These are phyloP conservation scores for Siniperca chuatsi DNA, from an alignment of 2,113 vertebrate genomes.

Conservation along the genomic window DNA sequence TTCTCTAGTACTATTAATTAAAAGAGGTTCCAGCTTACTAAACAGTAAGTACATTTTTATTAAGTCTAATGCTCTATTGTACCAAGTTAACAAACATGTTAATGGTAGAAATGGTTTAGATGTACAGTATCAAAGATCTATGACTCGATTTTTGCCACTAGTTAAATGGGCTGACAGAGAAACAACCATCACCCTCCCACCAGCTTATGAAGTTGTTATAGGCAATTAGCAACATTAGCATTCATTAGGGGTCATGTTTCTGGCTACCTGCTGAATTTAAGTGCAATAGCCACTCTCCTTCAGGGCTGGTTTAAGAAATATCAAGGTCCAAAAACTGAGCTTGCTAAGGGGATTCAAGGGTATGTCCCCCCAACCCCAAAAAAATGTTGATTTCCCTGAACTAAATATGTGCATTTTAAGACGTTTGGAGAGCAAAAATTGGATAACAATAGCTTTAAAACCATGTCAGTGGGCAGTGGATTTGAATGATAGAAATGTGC, in stretches of 20 bases:
- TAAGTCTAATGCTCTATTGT: neutral
- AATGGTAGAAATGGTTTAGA: too few species aligned
- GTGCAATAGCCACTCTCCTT: neutral
- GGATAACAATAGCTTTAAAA: too few species aligned
- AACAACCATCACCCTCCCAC: neutral
- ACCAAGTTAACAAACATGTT: neutral
- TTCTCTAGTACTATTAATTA: neutral
- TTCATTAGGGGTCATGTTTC: neutral
- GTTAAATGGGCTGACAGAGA: neutral
- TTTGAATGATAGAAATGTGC: too few species aligned
- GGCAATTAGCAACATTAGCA: constrained; percentile 17
- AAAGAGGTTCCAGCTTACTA: neutral
- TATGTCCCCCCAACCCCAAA: too few species aligned
- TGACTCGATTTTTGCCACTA: neutral
- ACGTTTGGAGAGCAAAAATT: too few species aligned
- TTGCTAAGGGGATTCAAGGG: too few species aligned
- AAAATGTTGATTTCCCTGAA: too few species aligned
- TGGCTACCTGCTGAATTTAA: neutral
- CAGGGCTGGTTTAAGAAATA: neutral
- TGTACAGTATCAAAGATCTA: neutral
- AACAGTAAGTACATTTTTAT: neutral
- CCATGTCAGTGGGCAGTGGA: too few species aligned
- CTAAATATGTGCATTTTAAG: too few species aligned
- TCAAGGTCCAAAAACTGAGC: too few species aligned
- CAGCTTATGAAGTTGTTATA: neutral